These are phyloP conservation scores for Drosophila hydei DNA, from an alignment of 1,140 invertebrate species.

Conservation along the genomic window DNA sequence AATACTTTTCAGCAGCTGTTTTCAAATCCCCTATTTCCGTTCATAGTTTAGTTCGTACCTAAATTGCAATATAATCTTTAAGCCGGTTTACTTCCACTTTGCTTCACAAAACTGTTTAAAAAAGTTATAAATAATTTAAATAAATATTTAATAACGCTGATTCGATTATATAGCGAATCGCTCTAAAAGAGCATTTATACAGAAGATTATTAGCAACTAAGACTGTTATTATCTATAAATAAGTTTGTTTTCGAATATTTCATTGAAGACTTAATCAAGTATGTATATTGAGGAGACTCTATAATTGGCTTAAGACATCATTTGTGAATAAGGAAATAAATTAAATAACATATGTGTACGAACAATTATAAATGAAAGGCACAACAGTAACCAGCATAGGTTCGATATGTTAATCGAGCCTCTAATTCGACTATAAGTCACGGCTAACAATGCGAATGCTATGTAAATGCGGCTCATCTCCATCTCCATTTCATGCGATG, in stretches of 20 bases:
- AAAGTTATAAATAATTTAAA: too few relatives aligned
- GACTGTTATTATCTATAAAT: too few relatives aligned
- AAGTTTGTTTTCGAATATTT: background rate
- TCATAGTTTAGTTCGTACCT: too few relatives aligned
- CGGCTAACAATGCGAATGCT: conserved; percentile 18
- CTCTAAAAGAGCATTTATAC: too few relatives aligned
- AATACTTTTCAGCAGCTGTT: too few relatives aligned
- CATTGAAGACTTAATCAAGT: background rate
- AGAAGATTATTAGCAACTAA: too few relatives aligned
- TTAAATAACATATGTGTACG: background rate
- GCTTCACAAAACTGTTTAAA: too few relatives aligned
- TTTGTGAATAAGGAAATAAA: conserved; percentile 16
- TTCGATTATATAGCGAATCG: too few relatives aligned
- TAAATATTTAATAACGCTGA: too few relatives aligned
- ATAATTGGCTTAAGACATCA: background rate
- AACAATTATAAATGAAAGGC: background rate
- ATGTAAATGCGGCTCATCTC: conserved; percentile 43
- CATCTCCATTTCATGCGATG: conserved; percentile 58
- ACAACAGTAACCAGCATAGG: background rate
- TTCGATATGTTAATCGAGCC: background rate
- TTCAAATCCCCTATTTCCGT: too few relatives aligned
- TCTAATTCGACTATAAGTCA: conserved; percentile 21
- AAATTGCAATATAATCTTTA: too few relatives aligned
- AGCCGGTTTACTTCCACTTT: too few relatives aligned
- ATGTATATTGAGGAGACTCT: background rate